Percentiles rank a stretch among this genome's conserved stretches.
Conservation (phyloP, 2,797 vertebrate genomes). For the Typhlichthys eigenmanni region DNA sequence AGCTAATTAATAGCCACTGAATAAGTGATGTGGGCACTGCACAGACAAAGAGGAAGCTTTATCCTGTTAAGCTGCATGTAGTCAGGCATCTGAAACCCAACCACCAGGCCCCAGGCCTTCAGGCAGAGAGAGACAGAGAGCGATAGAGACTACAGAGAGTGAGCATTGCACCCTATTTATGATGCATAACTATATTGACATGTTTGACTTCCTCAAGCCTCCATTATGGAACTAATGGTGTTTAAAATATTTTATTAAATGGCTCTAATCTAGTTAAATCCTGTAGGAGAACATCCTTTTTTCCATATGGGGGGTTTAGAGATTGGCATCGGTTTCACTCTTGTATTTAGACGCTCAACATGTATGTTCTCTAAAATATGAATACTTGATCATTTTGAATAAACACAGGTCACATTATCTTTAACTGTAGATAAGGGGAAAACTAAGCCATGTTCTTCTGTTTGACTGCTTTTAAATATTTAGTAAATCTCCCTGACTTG, state of each 20-base stretch:
- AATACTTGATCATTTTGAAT: no score
- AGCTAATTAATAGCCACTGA: conserved; percentile 65
- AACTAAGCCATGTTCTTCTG: neutral
- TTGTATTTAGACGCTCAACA: no score
- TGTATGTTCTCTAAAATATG: no score
- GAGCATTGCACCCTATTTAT: neutral
- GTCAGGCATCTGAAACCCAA: conserved; percentile 13
- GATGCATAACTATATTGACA: neutral
- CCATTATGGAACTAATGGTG: neutral
- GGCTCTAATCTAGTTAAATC: no score
- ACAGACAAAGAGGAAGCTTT: conserved; percentile 47
- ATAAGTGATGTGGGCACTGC: conserved; percentile 35
- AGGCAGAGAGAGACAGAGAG: neutral
- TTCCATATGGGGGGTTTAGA: no score
- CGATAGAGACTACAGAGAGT: neutral
- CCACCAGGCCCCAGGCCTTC: neutral
- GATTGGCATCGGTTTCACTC: no score
- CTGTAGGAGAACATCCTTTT: no score
- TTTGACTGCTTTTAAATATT: neutral
- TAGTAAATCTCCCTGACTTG: neutral
- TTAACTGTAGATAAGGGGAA: no score
- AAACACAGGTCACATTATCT: no score
- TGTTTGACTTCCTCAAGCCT: neutral
- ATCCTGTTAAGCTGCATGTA: conserved; percentile 51
- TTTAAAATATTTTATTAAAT: neutral